phyloP scores from a whole-genome alignment of 2,797 vertebrate genomes.

The Pelochelys cantorii region DNA sequence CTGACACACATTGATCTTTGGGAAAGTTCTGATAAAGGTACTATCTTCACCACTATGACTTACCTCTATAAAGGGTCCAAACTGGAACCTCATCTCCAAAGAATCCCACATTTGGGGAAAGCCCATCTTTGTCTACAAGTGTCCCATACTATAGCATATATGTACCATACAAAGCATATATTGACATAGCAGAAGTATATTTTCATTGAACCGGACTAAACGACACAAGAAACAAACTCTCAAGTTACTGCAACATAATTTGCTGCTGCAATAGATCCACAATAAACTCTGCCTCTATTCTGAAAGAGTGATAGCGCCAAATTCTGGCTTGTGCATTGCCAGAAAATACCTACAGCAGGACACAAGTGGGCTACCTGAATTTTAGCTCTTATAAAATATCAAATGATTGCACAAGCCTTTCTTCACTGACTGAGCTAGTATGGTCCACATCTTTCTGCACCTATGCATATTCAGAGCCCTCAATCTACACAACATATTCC shows the following conservation, averaged over 20 bases:
- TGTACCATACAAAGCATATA: fast-evolving
- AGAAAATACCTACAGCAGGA: not conserved
- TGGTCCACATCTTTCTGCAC: not conserved
- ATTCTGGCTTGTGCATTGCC: not conserved
- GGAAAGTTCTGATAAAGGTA: fast-evolving
- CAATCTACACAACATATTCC: not conserved
- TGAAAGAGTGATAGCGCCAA: not conserved
- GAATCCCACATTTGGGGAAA: not conserved
- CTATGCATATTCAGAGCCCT: not conserved
- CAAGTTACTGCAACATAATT: not conserved
- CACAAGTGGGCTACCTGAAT: not conserved
- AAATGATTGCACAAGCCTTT: not conserved
- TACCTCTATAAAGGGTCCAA: not conserved
- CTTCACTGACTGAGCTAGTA: not conserved
- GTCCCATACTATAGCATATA: not conserved
- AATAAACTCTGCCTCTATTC: not conserved
- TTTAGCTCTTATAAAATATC: not conserved
- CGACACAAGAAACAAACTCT: not conserved
- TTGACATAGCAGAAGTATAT: fast-evolving
- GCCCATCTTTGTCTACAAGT: not conserved
- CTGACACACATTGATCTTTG: not conserved
- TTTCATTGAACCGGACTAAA: not conserved
- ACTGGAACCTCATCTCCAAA: not conserved
- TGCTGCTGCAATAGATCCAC: not conserved
- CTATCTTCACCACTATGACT: fast-evolving